These are phyloP conservation scores for Brachycybe producta DNA, from an alignment of 2,888 invertebrate genomes.

Conservation along the genomic window DNA sequence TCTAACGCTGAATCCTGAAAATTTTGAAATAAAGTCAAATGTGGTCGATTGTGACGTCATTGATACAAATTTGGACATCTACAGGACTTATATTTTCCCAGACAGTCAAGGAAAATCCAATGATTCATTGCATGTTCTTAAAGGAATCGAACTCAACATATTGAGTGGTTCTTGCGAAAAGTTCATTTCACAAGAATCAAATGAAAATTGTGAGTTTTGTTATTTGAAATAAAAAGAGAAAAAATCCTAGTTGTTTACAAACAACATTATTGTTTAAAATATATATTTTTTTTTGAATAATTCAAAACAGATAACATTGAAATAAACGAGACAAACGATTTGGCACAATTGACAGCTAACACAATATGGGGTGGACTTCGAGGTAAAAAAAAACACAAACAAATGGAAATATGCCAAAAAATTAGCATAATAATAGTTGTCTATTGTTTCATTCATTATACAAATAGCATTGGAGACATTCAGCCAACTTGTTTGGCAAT, in stretches of 20 bases:
- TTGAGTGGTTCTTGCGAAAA: slow-evolving; percentile 44
- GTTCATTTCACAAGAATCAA: slow-evolving; percentile 53
- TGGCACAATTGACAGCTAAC: slow-evolving; percentile 30
- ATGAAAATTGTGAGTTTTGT: slow-evolving; percentile 57
- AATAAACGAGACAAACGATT: slow-evolving; percentile 27
- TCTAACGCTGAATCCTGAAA: slow-evolving; percentile 6
- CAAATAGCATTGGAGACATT: slow-evolving; percentile 55
- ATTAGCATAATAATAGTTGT: not conserved
- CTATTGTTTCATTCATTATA: too few species aligned
- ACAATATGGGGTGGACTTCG: slow-evolving; percentile 72
- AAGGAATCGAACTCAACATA: slow-evolving; percentile 4
- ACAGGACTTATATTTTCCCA: slow-evolving; percentile 14
- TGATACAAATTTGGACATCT: slow-evolving; percentile 40
- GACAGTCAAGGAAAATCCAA: not conserved
- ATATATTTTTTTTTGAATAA: slow-evolving; percentile 7
- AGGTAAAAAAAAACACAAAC: slow-evolving; percentile 40
- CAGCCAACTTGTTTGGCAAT: slow-evolving; percentile 52
- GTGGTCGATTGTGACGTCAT: slow-evolving; percentile 40
- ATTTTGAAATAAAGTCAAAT: slow-evolving; percentile 10
- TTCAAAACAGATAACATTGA: slow-evolving; percentile 26
- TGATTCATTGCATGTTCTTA: not conserved
- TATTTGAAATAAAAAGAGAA: slow-evolving; percentile 21
- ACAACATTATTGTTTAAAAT: slow-evolving; percentile 8
- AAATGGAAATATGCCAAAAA: too few species aligned
- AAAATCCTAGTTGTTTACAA: not conserved